Percentiles rank a stretch among this genome's conserved stretches.
These are phyloP conservation scores for Zoanthus sociatus DNA, from an alignment of 92 coral and sea anemone genomes.

Conservation along the genomic window DNA sequence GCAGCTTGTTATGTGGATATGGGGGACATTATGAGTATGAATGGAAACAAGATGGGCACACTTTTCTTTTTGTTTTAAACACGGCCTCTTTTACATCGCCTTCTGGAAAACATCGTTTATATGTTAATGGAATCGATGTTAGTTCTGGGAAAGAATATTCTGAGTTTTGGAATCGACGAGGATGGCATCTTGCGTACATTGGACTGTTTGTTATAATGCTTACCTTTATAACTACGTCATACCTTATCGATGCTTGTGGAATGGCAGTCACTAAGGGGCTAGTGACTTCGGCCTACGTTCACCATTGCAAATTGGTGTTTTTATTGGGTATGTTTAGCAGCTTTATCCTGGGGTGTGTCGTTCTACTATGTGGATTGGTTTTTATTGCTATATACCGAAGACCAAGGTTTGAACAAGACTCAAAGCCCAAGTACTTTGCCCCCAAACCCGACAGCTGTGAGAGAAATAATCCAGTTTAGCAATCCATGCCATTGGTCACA, in stretches of 20 bases:
- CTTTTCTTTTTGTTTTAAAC: constrained; percentile 58
- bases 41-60: constrained; percentile 64
- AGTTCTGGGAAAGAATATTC: constrained; percentile 62
- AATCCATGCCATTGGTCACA: no score
- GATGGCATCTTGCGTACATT: constrained; percentile 67
- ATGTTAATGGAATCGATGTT: constrained; percentile 60
- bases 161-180: constrained; percentile 70
- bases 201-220: constrained; percentile 50
- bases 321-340: constrained; percentile 1
- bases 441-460: neutral
- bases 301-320: constrained; percentile 25
- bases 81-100: constrained; percentile 55
- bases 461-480: constrained; percentile 13
- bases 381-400: constrained; percentile 17
- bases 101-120: constrained; percentile 61
- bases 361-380: constrained; percentile 19
- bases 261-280: constrained; percentile 21
- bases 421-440: constrained; percentile 34
- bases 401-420: constrained; percentile 31
- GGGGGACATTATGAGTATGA: constrained; percentile 55
- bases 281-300: neutral
- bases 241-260: constrained; percentile 41
- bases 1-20: constrained; percentile 53
- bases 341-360: constrained; percentile 3
- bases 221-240: constrained; percentile 12